Base-by-base conservation (phyloP, 2,797 vertebrate species). In the Phrynocephalus vlangalii region DNA sequence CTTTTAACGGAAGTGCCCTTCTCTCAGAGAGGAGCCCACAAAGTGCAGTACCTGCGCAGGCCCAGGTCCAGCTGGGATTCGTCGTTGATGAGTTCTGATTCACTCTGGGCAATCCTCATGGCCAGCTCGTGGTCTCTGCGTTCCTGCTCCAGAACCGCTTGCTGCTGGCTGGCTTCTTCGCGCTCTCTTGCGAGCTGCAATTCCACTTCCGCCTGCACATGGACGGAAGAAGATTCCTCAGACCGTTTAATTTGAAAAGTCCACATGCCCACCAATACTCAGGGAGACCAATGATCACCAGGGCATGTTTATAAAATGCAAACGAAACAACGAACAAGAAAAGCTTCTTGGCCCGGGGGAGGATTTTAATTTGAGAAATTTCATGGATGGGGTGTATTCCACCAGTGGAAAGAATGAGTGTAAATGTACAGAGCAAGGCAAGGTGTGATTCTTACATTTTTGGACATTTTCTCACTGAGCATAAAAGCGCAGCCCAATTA, bases 71-170 rank as follows among this genome's bases (percentile, higher is more conserved):
- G 92, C 68, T 95, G 96, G 8, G 91, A 92, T 90, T 99, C 99
- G 3, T 99, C 99, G 0, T 95, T 97, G 92, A 99, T 99, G 81
- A 99, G 99, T 90, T 99, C 99, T 0, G 98, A 93, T 87, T 99
- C 99, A 4, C 97, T 99, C 94, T 97, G 98, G 24, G 98, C 99
- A 72, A 99, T 99, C 86, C 99, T 95, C 95, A 99, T 97, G 0
- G 99, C 99, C 92, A 99, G 96, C 92, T 99, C 99, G 1, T 98
- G 92, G 96, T 99, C 99, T 77, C 99, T 93, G 50, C 98, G 96
- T 85, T 99, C 99, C 96, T 99, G 99, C 82, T 99, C 98, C 92
- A 98, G 96, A 9, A 99, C 93, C 0, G 97, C 91, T 95, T 99
- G 98, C 2, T 98, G 98, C n/a, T 97, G 94, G 0, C 95, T 95